These are phyloP conservation scores for Echinops telfairi DNA, from an alignment of 2,113 vertebrate genomes.

Conservation along the genomic window DNA sequence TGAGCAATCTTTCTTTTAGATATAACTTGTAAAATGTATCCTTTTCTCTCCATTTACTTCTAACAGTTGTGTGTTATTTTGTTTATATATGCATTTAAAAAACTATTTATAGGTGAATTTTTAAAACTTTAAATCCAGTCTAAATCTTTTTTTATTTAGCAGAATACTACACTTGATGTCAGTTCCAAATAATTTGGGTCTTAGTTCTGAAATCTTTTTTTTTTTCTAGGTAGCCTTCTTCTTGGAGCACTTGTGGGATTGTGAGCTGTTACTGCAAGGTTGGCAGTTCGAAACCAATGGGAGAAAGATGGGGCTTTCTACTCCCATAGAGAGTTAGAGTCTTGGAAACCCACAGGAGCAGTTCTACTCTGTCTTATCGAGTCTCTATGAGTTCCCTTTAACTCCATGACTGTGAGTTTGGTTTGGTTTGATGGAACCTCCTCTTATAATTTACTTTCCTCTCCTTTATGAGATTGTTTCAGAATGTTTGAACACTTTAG, in stretches of 20 bases:
- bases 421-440: no score
- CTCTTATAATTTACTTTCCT: background rate
- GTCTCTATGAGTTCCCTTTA: no score
- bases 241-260: background rate
- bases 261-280: no score
- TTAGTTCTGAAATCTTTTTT: slow-evolving; percentile 20
- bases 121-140: background rate
- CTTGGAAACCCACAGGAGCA: no score
- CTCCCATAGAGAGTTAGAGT: no score
- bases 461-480: background rate
- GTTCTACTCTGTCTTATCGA: no score
- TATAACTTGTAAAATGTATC: background rate
- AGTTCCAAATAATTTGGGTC: background rate
- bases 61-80: background rate
- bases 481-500: background rate
- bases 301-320: no score
- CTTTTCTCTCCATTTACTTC: background rate
- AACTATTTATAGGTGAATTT: background rate
- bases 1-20: background rate
- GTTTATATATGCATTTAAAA: background rate
- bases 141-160: slow-evolving; percentile 39
- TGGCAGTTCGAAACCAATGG: no score
- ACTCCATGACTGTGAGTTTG: no score
- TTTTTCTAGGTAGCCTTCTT: background rate
- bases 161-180: background rate